Evolutionary conservation across 2,888 invertebrate species (phyloP), one percentile per base, ranked within the genome.

Genomic region (Latrodectus elegans): DNA sequence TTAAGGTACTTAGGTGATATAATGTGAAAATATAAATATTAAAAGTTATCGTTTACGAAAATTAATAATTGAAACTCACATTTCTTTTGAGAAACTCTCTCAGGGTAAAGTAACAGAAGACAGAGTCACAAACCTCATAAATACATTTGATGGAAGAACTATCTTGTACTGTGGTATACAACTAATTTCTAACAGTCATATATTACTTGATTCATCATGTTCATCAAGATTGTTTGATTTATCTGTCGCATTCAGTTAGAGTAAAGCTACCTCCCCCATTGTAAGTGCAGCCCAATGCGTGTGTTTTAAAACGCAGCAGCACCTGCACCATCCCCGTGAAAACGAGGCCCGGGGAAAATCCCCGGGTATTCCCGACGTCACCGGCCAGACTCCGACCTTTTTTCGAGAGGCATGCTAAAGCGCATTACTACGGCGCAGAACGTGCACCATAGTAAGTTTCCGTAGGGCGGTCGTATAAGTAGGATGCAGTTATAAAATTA

Each of bases 341-440:
- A 52, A 71, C 75, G 68, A 67, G 70, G 49, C 77, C 83, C 79
- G 74, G 85, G 85, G 55, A 85, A 86, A 82, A 81, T 81, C 86
- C 88, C 60, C 60, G 60, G 60, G 60, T 60, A n/a, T 82, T 71
- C 49, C 81, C 81, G 86, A 87, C 86, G 86, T 87, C 86, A 87
- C 81, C 53, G 67, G 17, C 75, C 52, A 74, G 64, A 17, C 80
- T 82, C 75, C 79, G 88, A 83, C 83, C 67, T 76, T 38, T 38
- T 38, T 67, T 64, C 84, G 84, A 65, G 52, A 53, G 51, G 70
- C 68, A 52, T 22, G 11, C 26, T 73, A 75, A 71, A 38, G 68
- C 84, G 88, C 88, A 88, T 80, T 83, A 79, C 78, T 85, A 82
- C 88, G 77, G 88, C 88, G 88, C 88, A 88, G 84, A 82, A 80